Evolutionary conservation across 1,140 invertebrate genomes (phyloP), one percentile per base, ranked within the genome.

Genomic region (Listronotus oregonensis): DNA sequence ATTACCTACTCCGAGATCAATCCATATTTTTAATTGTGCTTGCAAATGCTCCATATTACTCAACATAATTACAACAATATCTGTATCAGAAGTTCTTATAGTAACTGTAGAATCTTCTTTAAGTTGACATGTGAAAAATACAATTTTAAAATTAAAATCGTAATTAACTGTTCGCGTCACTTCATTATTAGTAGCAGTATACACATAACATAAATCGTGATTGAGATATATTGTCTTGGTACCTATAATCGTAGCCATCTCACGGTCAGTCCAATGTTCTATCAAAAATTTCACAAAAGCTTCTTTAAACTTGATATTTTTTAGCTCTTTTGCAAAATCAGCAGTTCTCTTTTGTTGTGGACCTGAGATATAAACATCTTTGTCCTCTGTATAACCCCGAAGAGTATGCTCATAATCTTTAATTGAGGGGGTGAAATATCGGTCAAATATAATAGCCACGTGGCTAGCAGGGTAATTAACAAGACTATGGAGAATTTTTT

Each of bases 241-340:
- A 39, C 47, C 46, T 39, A 61, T 61, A 27, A 27, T 27, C 1
- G 21, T 27, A 27, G 21, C 34, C 11, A 37, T 37, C 11, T 37
- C 34, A 37, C 8, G 1, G 1, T 9, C 8, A 37, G 8, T 8
- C 65, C 57, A 67, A 49, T 67, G 46, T 14, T 49, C 31, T 42
- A 55, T 49, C 39, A 67, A 61, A 37, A 67, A 67, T 8, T 67
- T 18, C 1, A 61, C 54, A 18, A 67, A 39, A 27, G 65, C 57
- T 46, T 67, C 8, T 67, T 67, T 67, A 46, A 67, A 67, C 18
- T 39, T 12, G 1, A 50, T 56, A 52, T 56, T 67, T 49, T 56
- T 61, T 31, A 67, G 40, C 14, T 67, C 65, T 61, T 67, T 67
- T 9, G 8, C 15, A 34, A 67, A 61, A 49, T 67, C 65, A 46